phyloP scores from a whole-genome alignment of 2,888 invertebrate species.

The Cantharis lateralis region DNA sequence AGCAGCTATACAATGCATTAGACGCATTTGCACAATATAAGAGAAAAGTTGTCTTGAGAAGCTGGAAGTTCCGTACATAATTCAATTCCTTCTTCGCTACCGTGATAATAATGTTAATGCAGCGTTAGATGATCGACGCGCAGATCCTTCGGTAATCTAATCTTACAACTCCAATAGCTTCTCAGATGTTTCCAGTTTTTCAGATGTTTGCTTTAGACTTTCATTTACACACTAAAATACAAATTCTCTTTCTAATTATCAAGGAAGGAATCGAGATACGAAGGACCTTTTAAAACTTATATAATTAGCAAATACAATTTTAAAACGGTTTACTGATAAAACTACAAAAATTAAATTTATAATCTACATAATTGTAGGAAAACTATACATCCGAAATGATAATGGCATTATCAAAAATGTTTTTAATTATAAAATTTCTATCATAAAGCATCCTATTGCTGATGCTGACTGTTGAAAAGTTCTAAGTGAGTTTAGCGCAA shows the following conservation, averaged over 20 bases:
- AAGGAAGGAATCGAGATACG: no score
- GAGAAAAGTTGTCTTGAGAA: constrained; percentile 20
- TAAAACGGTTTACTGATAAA: no score
- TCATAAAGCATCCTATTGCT: not conserved
- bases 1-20: not conserved
- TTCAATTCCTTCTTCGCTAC: constrained; percentile 46
- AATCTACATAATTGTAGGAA: not conserved
- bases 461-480: not conserved
- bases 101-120: constrained; percentile 50
- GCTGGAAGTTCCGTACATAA: constrained; percentile 37
- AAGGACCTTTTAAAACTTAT: no score
- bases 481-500: not conserved
- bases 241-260: not conserved
- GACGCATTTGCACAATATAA: constrained; percentile 9
- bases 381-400: not conserved
- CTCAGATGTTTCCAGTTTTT: constrained; percentile 46
- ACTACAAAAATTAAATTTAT: not conserved
- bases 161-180: constrained; percentile 47
- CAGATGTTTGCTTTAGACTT: constrained; percentile 43
- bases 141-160: constrained; percentile 46
- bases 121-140: constrained; percentile 46
- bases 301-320: no score
- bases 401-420: not conserved
- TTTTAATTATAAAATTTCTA: not conserved
- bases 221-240: constrained; percentile 27